Base-by-base conservation (phyloP, 2,797 vertebrate species). In the Microtus obscurus region DNA sequence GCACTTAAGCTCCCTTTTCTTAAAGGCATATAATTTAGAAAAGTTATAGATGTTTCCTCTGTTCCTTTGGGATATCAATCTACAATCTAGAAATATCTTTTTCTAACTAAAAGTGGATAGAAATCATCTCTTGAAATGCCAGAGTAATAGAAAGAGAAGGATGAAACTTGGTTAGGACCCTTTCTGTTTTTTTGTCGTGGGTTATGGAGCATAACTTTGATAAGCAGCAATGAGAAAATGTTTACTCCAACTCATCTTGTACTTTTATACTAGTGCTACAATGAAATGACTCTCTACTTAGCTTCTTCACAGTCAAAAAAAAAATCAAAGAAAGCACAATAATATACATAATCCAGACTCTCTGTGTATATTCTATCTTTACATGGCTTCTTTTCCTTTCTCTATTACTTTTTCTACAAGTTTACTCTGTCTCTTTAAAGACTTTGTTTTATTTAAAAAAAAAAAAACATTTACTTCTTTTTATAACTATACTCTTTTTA, bases 11-110 rank as follows among this genome's bases (percentile, higher is more conserved):
- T 80, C 3, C 5, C 8, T 92, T 79, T 95, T 37, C 40, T 59
- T 86, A 8, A 13, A 48, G 76, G 2, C 9, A 61, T 88, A 86
- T 45, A 10, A n/a, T 61, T 90, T 74, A 82, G 65, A 65, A 88
- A 92, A 63, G 19, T 37, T 81, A n/a, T 14, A 87, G 59, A 77
- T 87, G 69, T 27, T 89, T 78, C 74, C 29, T 91, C 51, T 90
- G 34, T 6, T 34, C 4, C 19, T 89, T 56, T 91, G 76, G 53
- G 12, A 87, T 87, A 29, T 59, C n/a, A 73, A 31, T 43, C 31
- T 29, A 37, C 29, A 21, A 37, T 63, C n/a, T 65, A 96, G 43
- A 94, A 86, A 34, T 23, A 43, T 1, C 16, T 34, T 91, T 90
- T 92, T 83, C 16, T 31, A 82, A 95, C 14, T 87, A n/a, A 53